Percentiles rank a stretch among this genome's conserved stretches.
Conservation (phyloP, 2,797 vertebrate genomes). For the Alcedo quadribrachys region DNA sequence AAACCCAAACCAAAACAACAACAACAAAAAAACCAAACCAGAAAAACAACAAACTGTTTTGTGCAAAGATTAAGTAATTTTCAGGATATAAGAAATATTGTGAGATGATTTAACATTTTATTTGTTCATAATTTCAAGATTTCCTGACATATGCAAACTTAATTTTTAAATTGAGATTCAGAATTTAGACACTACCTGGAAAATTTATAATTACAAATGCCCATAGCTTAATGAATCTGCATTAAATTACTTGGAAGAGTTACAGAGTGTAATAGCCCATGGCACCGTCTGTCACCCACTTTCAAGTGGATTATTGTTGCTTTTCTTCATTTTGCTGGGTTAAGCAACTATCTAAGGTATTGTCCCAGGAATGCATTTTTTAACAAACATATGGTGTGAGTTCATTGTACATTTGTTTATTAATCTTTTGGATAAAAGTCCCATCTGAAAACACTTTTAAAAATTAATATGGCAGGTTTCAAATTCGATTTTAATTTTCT, state of each 20-base stretch:
- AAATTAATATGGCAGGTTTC: background rate
- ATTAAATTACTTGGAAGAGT: background rate
- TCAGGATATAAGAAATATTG: background rate
- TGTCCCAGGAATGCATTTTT: background rate
- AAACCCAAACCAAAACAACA: no score
- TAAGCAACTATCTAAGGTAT: slow-evolving; percentile 17
- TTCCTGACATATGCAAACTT: background rate
- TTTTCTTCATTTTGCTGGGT: slow-evolving; percentile 12
- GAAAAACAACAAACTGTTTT: background rate
- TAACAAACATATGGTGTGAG: background rate
- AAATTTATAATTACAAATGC: background rate
- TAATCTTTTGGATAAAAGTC: background rate
- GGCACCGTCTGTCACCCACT: background rate
- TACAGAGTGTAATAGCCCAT: background rate
- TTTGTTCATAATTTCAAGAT: background rate
- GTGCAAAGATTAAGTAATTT: background rate
- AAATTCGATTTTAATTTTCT: slow-evolving; percentile 34
- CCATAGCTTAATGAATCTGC: background rate
- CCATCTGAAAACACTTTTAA: background rate
- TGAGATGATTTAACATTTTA: background rate
- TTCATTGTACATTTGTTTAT: background rate
- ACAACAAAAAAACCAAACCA: no score
- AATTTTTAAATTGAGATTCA: background rate
- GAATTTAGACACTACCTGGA: background rate
- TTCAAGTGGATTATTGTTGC: background rate